Evolutionary conservation across 2,113 vertebrate species (phyloP).

Genomic region (Nycticebus coucang): DNA sequence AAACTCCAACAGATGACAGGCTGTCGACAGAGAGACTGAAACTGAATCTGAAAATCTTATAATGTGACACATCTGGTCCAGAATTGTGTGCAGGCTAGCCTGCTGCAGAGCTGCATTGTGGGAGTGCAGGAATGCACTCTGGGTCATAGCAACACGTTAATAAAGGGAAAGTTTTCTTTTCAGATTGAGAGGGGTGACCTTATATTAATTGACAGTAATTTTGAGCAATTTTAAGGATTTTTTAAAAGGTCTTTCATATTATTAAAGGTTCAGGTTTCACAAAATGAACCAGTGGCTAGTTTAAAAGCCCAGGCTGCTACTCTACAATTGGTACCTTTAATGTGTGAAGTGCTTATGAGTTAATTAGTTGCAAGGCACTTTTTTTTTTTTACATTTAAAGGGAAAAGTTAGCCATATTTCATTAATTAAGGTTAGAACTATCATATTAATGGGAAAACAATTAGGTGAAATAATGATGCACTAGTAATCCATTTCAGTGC

Average conservation of each 20-base stretch:
- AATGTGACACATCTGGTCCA: slow-evolving; percentile 96
- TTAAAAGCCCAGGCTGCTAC: slow-evolving; percentile 76
- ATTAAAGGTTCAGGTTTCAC: slow-evolving; percentile 87
- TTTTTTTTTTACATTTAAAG: slow-evolving; percentile 75
- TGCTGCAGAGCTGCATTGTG: slow-evolving; percentile 87
- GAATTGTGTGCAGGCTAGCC: slow-evolving; percentile 89
- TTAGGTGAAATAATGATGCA: slow-evolving; percentile 68
- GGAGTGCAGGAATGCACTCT: slow-evolving; percentile 85
- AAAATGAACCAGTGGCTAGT: slow-evolving; percentile 86
- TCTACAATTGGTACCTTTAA: slow-evolving; percentile 73
- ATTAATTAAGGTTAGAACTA: slow-evolving; percentile 78
- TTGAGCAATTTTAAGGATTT: slow-evolving; percentile 91
- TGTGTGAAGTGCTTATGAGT: slow-evolving; percentile 68
- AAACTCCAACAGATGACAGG: slow-evolving; percentile 91
- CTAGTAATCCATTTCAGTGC: neutral
- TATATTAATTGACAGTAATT: slow-evolving; percentile 97
- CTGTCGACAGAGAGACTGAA: slow-evolving; percentile 91
- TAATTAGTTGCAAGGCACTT: slow-evolving; percentile 80
- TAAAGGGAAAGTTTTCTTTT: slow-evolving; percentile 88
- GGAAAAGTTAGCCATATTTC: slow-evolving; percentile 69
- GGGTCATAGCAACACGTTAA: slow-evolving; percentile 89
- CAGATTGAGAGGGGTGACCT: slow-evolving; percentile 93
- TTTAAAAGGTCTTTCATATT: slow-evolving; percentile 83
- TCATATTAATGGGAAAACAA: slow-evolving; percentile 84
- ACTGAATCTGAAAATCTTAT: slow-evolving; percentile 91